Conservation (phyloP, 2,797 vertebrate genomes). For the Fistularia tabacaria region DNA sequence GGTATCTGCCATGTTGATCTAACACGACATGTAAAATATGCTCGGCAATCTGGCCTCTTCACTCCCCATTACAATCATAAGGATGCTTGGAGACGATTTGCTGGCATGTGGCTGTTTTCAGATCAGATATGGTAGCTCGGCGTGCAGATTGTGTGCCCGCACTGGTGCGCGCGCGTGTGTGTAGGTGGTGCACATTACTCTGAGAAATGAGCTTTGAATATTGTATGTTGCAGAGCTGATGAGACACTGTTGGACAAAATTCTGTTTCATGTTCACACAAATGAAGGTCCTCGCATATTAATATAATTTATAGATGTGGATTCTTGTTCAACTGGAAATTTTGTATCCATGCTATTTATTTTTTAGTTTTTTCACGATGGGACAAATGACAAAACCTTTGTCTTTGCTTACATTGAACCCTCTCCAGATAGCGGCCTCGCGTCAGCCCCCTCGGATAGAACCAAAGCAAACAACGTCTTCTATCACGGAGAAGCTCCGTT, state of each 20-base stretch:
- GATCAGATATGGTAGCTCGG: slow-evolving; percentile 30
- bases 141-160: slow-evolving; percentile 17
- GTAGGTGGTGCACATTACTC: background rate
- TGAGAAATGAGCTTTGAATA: too few relatives aligned
- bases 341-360: too few relatives aligned
- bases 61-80: slow-evolving; percentile 25
- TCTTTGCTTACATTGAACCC: slow-evolving; percentile 11
- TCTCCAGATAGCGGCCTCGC: slow-evolving; percentile 14
- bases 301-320: too few relatives aligned
- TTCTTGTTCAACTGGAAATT: too few relatives aligned
- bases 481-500: slow-evolving; percentile 60
- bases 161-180: background rate
- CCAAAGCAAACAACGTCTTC: slow-evolving; percentile 41
- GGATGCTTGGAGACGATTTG: slow-evolving; percentile 40
- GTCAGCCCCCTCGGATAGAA: slow-evolving; percentile 39
- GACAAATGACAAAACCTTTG: slow-evolving; percentile 6
- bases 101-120: slow-evolving; percentile 40
- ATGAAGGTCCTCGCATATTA: too few relatives aligned
- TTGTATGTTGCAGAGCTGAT: too few relatives aligned
- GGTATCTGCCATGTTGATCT: slow-evolving; percentile 54
- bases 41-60: slow-evolving; percentile 49
- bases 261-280: too few relatives aligned
- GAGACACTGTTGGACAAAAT: too few relatives aligned
- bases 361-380: background rate
- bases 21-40: slow-evolving; percentile 64